Evolutionary conservation across 2,797 vertebrate genomes (phyloP), one percentile per base, ranked within the genome.

Genomic region (Spatula clypeata): DNA sequence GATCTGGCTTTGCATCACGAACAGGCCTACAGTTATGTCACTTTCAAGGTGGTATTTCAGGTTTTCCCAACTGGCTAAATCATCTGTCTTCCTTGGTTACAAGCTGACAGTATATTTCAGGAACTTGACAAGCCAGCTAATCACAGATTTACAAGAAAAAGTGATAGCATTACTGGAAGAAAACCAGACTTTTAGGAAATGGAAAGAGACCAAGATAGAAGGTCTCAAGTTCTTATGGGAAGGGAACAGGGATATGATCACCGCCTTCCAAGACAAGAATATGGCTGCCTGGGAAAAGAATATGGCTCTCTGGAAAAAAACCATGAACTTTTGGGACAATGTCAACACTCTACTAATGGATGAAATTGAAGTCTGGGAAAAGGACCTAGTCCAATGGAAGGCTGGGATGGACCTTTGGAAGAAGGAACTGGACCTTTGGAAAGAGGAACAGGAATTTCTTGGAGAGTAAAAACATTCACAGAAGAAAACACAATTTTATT

Each of bases 61-160:
- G 29, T 8, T 79, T 94, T 81, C 72, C 47, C 57, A 49, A 0
- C 61, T 80, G 32, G 27, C 40, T 61, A 70, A 38, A 67, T 86
- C 49, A 40, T 85, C 36, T 81, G 38, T 69, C 27, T n/a, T 62
- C 38, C 69, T 70, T 36, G 54, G n/a, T 45, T 91, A 82, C 55
- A 80, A 90, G 10, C 29, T 94, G 85, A 87, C 47, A 19, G 38
- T 49, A 91, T 81, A 45, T 75, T 89, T 79, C 74, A 91, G 67
- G 45, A 64, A 38, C 36, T 14, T n/a, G 26, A 45, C 76, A 92
- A 92, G 75, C 10, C 77, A 84, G 21, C 23, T 74, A 73, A 42
- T 40, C 19, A 57, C 62, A 69, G 62, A 77, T 60, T 58, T 94
- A 61, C n/a, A 54, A 44, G 47, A 60, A 49, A 77, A 91, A 15